phyloP scores from a whole-genome alignment of 2,797 vertebrate species.

The Enteromius radiatus region DNA sequence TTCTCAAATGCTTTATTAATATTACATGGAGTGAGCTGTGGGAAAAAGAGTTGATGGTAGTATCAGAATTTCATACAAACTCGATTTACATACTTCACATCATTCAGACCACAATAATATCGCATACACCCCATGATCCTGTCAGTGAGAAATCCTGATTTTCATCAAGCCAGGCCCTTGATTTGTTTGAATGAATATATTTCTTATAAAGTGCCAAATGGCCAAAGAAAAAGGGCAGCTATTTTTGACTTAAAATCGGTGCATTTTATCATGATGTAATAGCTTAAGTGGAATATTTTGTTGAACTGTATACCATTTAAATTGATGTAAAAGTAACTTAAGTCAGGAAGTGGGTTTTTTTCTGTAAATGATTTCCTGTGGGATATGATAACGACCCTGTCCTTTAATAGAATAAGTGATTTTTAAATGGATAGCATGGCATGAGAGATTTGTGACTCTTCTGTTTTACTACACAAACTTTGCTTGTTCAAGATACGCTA shows the following conservation, averaged over 20 bases:
- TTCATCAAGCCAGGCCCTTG: constrained; percentile 1
- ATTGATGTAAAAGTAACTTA: neutral
- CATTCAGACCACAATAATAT: neutral
- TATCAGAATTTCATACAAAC: neutral
- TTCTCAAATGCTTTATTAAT: constrained; percentile 1
- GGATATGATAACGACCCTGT: neutral
- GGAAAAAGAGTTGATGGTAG: neutral
- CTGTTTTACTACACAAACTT: neutral
- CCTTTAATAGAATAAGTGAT: neutral
- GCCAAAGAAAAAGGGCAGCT: constrained; percentile 35
- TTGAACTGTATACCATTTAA: neutral
- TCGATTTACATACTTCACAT: neutral
- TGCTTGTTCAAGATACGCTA: neutral
- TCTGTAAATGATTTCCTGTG: neutral
- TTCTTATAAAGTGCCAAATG: constrained; percentile 30
- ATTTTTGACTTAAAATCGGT: constrained; percentile 31
- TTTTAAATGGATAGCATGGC: constrained; percentile 8
- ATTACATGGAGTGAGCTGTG: neutral
- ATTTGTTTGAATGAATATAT: neutral
- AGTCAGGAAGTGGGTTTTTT: neutral
- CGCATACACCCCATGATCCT: neutral
- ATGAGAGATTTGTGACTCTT: neutral
- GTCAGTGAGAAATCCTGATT: neutral
- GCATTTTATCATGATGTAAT: constrained; percentile 10
- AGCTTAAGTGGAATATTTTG: neutral